Percentiles rank a stretch among this genome's conserved stretches.
Evolutionary conservation across 2,113 vertebrate genomes (phyloP).

Genomic region (Antechinus flavipes): DNA sequence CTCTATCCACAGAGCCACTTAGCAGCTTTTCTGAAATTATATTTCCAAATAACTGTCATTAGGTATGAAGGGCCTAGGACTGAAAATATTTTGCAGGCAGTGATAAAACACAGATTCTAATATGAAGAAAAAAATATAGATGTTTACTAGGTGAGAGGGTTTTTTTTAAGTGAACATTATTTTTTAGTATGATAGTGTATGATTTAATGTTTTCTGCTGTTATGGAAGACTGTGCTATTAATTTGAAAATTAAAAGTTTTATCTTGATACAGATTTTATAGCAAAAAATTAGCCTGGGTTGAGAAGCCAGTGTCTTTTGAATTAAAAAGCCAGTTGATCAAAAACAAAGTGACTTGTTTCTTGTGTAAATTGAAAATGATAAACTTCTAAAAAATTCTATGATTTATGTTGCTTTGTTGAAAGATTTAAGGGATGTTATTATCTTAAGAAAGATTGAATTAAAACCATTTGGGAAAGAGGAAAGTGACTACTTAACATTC

Average conservation of each 20-base stretch:
- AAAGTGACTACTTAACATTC: neutral
- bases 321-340: neutral
- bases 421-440: neutral
- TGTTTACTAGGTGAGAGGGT: neutral
- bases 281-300: neutral
- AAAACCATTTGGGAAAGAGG: neutral
- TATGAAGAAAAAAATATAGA: neutral
- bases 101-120: neutral
- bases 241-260: neutral
- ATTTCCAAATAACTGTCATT: neutral
- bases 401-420: neutral
- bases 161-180: neutral
- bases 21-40: neutral
- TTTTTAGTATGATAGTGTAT: neutral
- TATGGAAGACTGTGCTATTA: no score
- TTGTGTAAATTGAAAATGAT: neutral
- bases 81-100: neutral
- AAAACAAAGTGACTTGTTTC: no score
- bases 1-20: neutral
- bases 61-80: neutral
- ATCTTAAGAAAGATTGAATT: neutral
- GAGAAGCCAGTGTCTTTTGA: neutral
- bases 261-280: neutral
- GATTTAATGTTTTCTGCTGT: neutral
- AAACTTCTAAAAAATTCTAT: neutral